A percentile compares a stretch with the other conserved stretches of the same genome.
Evolutionary conservation across 2,797 vertebrate species (phyloP).

Genomic region (Coranthus polyacanthus): DNA sequence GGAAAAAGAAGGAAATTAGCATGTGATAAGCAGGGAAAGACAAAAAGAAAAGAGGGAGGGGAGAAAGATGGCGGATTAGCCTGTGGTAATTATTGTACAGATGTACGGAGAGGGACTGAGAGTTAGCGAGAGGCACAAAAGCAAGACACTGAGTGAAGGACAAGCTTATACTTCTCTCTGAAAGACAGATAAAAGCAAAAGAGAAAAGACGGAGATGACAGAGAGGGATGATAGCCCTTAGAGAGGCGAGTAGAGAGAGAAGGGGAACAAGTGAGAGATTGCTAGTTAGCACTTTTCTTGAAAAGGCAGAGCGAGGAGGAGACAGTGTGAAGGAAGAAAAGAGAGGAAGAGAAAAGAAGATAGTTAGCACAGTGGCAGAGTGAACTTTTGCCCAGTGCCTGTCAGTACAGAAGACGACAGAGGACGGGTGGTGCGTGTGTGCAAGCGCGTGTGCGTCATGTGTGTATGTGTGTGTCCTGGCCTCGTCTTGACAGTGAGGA

Average conservation of each 20-base stretch:
- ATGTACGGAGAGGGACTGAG: not conserved
- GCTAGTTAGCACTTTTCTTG: constrained; percentile 60
- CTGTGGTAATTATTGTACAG: constrained; percentile 39
- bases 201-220: constrained; percentile 33
- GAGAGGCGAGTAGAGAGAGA: constrained; percentile 34
- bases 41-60: constrained; percentile 4
- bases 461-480: constrained; percentile 41
- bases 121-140: constrained; percentile 3
- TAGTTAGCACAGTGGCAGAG: constrained; percentile 71
- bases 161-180: constrained; percentile 41
- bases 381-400: constrained; percentile 80
- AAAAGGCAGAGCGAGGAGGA: constrained; percentile 55
- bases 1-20: constrained; percentile 17
- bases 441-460: not conserved
- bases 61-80: constrained; percentile 28
- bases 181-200: constrained; percentile 44
- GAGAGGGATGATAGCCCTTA: constrained; percentile 29
- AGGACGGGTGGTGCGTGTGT: constrained; percentile 41
- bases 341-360: constrained; percentile 42
- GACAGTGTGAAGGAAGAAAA: constrained; percentile 35
- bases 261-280: constrained; percentile 42
- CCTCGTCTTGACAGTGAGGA: constrained; percentile 72
- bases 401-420: constrained; percentile 57
- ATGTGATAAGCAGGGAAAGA: constrained; percentile 18
- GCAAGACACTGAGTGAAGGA: constrained; percentile 47